phyloP scores from a whole-genome alignment of 2,888 invertebrate genomes.

The Leucozona laternaria region DNA sequence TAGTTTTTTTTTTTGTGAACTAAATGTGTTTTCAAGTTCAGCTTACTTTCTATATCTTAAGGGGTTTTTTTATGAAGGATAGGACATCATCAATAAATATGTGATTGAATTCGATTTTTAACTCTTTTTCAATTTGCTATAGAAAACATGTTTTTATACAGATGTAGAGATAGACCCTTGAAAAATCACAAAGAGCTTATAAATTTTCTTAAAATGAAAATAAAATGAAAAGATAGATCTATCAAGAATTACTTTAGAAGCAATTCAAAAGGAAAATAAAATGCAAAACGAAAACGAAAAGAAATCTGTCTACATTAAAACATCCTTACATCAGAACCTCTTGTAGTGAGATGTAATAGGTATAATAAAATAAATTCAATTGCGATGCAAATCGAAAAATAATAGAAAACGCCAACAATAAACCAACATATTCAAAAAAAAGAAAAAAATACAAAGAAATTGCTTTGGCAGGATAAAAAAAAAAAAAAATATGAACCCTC shows the following conservation, averaged over 20 bases:
- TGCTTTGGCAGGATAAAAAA: not conserved
- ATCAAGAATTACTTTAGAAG: conserved; percentile 1
- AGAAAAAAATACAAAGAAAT: not conserved
- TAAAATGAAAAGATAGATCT: not conserved
- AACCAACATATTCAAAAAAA: not conserved
- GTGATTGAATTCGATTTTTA: not conserved
- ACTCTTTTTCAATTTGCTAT: not conserved
- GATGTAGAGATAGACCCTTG: not conserved
- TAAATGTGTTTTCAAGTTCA: no score
- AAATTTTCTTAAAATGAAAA: not conserved
- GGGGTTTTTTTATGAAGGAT: not conserved
- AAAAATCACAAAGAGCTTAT: not conserved
- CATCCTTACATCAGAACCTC: not conserved
- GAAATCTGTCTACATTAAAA: not conserved
- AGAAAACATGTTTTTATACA: not conserved
- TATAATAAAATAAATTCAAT: conserved; percentile 66
- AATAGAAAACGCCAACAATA: conserved; percentile 54
- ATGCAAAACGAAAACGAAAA: not conserved
- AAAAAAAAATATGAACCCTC: not conserved
- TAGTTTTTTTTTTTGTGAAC: no score
- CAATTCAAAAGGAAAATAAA: conserved; percentile 44
- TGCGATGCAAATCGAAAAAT: conserved; percentile 65
- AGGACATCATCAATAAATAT: not conserved
- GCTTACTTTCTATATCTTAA: no score
- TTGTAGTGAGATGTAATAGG: not conserved